Evolutionary conservation across 2,888 invertebrate species (phyloP).

Genomic region (Parnassius apollo): DNA sequence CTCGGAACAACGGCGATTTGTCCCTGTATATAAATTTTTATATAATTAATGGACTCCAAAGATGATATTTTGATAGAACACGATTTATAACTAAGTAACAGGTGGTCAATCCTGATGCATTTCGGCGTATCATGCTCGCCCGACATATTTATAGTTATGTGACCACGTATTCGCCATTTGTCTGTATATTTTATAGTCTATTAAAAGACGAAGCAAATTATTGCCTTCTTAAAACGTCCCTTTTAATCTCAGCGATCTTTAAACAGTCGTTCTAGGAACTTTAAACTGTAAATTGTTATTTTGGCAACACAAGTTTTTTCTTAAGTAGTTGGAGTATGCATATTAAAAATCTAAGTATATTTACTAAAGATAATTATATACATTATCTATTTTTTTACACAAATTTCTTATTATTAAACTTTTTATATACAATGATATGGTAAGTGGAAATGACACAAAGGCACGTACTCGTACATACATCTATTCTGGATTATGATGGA

Average conservation of each 20-base stretch:
- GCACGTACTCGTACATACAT: too few relatives aligned
- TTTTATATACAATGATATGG: too few relatives aligned
- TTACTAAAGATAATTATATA: too few relatives aligned
- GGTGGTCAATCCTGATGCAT: constrained; percentile 61
- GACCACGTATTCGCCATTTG: constrained; percentile 40
- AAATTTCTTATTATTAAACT: too few relatives aligned
- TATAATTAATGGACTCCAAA: constrained; percentile 67
- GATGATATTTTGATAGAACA: constrained; percentile 68
- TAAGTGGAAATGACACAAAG: too few relatives aligned
- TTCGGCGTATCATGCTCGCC: constrained; percentile 46
- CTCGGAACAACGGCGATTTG: constrained; percentile 56
- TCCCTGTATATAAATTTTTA: constrained; percentile 70
- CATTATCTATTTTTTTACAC: too few relatives aligned
- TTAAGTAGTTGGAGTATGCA: constrained; percentile 24
- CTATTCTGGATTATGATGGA: too few relatives aligned
- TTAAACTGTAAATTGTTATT: constrained; percentile 35
- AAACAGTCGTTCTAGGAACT: constrained; percentile 42
- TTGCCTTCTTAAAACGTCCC: constrained; percentile 40
- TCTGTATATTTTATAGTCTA: constrained; percentile 33
- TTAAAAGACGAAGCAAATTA: constrained; percentile 41
- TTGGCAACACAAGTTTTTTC: constrained; percentile 31
- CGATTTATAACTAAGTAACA: constrained; percentile 63
- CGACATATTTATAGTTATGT: constrained; percentile 12
- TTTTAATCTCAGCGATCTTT: constrained; percentile 46
- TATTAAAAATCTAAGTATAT: too few relatives aligned